A percentile compares a stretch with the other conserved stretches of the same genome.
These are phyloP conservation scores for Pedetes capensis DNA, from an alignment of 2,113 vertebrate genomes.

Conservation along the genomic window DNA sequence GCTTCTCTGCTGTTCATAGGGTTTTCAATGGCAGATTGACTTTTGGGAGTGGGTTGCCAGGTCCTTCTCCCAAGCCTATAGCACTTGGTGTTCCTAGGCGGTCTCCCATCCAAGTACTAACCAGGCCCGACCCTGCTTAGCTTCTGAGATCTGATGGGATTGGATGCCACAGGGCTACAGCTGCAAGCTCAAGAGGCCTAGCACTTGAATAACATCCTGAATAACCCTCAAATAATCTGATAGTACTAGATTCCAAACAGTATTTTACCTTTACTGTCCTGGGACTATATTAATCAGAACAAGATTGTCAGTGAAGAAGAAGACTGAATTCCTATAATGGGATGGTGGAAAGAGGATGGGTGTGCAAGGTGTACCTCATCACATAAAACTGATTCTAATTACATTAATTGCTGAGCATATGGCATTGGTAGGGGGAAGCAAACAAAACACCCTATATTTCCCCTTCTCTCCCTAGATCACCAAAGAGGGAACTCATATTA, in stretches of 20 bases:
- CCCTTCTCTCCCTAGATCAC: neutral
- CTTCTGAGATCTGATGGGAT: too few relatives aligned
- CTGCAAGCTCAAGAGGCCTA: neutral
- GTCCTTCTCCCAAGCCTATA: too few relatives aligned
- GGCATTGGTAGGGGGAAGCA: neutral
- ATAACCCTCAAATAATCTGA: neutral
- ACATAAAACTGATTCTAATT: neutral
- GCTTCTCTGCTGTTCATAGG: too few relatives aligned
- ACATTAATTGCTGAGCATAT: neutral
- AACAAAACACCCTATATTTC: neutral
- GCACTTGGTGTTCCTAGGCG: too few relatives aligned
- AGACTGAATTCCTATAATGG: neutral
- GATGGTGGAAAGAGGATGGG: neutral
- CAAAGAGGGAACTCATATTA: neutral
- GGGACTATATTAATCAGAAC: neutral
- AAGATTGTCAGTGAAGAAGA: neutral
- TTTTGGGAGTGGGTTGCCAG: too few relatives aligned
- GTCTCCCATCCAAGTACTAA: too few relatives aligned
- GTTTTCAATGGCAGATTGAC: too few relatives aligned
- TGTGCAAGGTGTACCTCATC: neutral
- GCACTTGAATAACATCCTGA: neutral
- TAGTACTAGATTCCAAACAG: neutral
- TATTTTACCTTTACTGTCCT: neutral
- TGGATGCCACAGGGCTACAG: too few relatives aligned
- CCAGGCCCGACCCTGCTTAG: too few relatives aligned